Evolutionary conservation across 2,888 invertebrate species (phyloP), one percentile per base, ranked within the genome.

Genomic region (Hybos culiciformis): DNA sequence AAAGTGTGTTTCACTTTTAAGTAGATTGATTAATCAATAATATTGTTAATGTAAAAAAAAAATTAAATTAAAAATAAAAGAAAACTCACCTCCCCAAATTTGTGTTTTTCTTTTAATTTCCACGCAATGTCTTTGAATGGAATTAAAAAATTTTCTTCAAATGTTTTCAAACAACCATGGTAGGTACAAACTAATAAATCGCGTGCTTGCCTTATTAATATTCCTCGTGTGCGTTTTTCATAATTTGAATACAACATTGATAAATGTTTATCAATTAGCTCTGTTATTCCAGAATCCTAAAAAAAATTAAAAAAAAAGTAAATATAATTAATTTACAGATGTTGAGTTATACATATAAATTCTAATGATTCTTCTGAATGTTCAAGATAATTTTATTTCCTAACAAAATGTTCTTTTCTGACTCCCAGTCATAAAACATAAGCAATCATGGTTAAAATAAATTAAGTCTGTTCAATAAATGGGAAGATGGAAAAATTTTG

Each of bases 171-270:
- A 61, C 76, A 74, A 37, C 78, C 78, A 50, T 72, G 73, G 63
- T 75, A 80, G 52, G 72, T 72, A 57, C 76, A 75, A 41, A 77
- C 74, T 53, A 80, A 70, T 47, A 80, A 67, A 62, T 79, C 77
- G 54, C 79, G 70, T 42, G 80, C 80, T 66, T 80, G 79, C 43
- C 78, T 70, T 53, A 78, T 71, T 59, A 81, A 68, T 56, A 75
- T 70, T 56, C 72, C 70, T 54, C 70, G 69, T 45, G 73, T 72
- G 55, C 70, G 66, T 49, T 70, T 68, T 50, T 52, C 57, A 58
- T 74, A 77, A 56, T 75, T 71, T 48, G 73, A 70, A 63, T 78
- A 80, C 58, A 78, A 70, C 51, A 70, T 68, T 40, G 75, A 74
- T 54, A 80, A 72, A 63, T 77, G 73, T 56, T 66, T 70, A 56